Evolutionary conservation across 2,888 invertebrate species (phyloP), one percentile per base, ranked within the genome.

Genomic region (Torymus aiolomorphi): DNA sequence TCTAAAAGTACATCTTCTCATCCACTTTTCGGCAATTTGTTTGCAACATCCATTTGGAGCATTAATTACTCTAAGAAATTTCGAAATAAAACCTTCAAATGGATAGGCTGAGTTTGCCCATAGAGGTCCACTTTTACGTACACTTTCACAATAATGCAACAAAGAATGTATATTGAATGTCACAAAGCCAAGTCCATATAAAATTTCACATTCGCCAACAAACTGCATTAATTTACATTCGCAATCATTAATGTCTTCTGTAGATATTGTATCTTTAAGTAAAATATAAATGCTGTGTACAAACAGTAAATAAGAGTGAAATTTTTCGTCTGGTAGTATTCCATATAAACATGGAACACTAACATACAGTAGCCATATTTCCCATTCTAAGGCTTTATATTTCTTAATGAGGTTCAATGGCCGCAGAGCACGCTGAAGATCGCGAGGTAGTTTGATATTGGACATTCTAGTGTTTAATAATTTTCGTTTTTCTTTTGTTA

Each of bases 161-260:
- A 57, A n/a, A 16, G 57, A 57, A 14, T 57, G 57, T 16, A 82
- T 52, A 75, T 82, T 83, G 65, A 83, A 84, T 8, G 83, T 84
- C 80, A 84, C 82, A n/a, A 80, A 74, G 13, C 56, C 18, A 49
- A 54, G 49, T 61, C 75, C 80, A 80, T 82, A 82, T 18, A 80
- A 62, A 42, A 66, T 13, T 67, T 83, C 76, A 80, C 80, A 79
- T 11, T 80, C 70, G 52, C 78, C 76, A 54, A 81, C 76, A 77
- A 80, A 82, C 24, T 76, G 63, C 31, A 82, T 51, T 13, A 82
- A 52, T 63, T 82, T 76, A 16, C 66, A 18, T 67, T 83, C 82
- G 49, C 82, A 82, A 72, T 78, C 69, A 13, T 76, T 24, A 31
- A 82, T 57, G 14, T 57, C 57, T 57, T 57, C 5, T 16, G 8